These are phyloP conservation scores for Trypoxylon attenuatum DNA, from an alignment of 2,888 invertebrate species.

Conservation along the genomic window DNA sequence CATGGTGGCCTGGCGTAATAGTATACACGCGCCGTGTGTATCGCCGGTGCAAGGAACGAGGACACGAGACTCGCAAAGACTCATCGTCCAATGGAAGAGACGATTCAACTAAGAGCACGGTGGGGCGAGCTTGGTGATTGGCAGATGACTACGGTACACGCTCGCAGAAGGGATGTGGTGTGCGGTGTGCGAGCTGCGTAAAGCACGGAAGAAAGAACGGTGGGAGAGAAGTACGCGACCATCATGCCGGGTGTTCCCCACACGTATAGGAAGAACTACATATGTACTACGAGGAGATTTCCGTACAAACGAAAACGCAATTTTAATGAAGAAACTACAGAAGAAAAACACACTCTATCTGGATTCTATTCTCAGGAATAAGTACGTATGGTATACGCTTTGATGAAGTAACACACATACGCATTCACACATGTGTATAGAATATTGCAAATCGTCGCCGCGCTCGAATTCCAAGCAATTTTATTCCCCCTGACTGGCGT, in stretches of 20 bases:
- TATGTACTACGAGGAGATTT: conserved; percentile 12
- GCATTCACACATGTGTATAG: not conserved
- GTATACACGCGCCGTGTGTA: conserved; percentile 44
- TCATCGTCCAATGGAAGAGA: conserved; percentile 48
- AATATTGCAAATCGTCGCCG: not conserved
- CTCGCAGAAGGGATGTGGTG: conserved; percentile 35
- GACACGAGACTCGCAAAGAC: conserved; percentile 41
- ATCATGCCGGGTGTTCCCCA: conserved; percentile 39
- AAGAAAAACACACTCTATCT: too few species aligned
- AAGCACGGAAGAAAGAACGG: conserved; percentile 17
- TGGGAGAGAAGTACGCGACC: conserved; percentile 32
- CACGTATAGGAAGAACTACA: too few species aligned
- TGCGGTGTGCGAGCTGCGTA: conserved; percentile 46
- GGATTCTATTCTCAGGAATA: too few species aligned
- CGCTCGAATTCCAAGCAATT: not conserved
- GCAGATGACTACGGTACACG: conserved; percentile 38
- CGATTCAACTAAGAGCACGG: conserved; percentile 33
- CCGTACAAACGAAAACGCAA: conserved; percentile 13
- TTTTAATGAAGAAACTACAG: not conserved
- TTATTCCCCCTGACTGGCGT: conserved; percentile 6
- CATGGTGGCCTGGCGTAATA: conserved; percentile 42
- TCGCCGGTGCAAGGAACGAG: conserved; percentile 40
- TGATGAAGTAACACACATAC: not conserved
- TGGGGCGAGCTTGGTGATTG: conserved; percentile 41
- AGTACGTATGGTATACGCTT: too few species aligned